Percentiles rank a stretch among this genome's conserved stretches.
phyloP scores from a whole-genome alignment of 2,113 vertebrate genomes.

The Corythaeola cristata region DNA sequence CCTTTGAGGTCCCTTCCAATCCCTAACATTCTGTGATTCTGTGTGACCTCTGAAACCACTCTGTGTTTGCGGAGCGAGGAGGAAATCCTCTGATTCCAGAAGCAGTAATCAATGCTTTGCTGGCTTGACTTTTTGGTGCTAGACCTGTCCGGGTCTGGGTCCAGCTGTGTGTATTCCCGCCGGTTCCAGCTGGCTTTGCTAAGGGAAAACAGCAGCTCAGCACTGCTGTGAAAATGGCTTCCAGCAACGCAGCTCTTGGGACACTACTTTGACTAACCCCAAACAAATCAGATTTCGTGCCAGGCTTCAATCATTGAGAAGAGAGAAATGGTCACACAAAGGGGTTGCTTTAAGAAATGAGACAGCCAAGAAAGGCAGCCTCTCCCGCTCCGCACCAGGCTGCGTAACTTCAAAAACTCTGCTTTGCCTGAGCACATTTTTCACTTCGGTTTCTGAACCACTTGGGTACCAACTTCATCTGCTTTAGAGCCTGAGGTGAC shows the following conservation, averaged over 20 bases:
- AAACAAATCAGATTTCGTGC: neutral
- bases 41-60: neutral
- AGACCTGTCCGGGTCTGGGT: neutral
- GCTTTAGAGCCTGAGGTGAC: neutral
- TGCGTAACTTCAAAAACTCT: fast-evolving
- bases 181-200: neutral
- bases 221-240: neutral
- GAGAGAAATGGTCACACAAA: neutral
- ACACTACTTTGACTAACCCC: neutral
- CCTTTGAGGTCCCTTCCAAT: too few species aligned
- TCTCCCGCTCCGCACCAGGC: neutral
- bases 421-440: neutral
- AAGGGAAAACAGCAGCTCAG: neutral
- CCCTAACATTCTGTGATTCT: too few species aligned
- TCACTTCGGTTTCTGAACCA: neutral
- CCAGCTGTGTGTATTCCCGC: neutral
- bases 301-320: neutral
- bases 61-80: neutral
- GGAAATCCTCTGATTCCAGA: neutral
- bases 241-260: neutral
- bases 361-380: too few species aligned
- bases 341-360: neutral
- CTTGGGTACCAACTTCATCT: fast-evolving
- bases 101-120: neutral
- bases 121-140: neutral